A percentile compares a stretch with the other conserved stretches of the same genome.
Evolutionary conservation across 2,113 vertebrate species (phyloP).

Genomic region (Gadus chalcogrammus): DNA sequence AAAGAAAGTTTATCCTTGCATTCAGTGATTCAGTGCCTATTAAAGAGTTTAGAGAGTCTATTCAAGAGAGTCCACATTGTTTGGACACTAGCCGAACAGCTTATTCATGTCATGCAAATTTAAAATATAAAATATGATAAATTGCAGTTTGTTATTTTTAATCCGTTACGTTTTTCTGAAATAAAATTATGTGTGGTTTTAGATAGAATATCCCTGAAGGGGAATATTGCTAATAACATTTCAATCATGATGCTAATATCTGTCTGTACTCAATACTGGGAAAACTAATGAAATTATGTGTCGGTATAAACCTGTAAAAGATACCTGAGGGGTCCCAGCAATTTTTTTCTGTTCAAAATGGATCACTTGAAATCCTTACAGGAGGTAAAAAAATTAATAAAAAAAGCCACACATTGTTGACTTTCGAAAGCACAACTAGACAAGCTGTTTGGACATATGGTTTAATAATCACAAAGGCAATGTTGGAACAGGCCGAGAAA

Average conservation of each 20-base stretch:
- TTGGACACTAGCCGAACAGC: too few relatives aligned
- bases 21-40: conserved; percentile 67
- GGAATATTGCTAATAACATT: neutral
- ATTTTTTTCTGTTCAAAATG: conserved; percentile 7
- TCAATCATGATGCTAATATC: conserved; percentile 13
- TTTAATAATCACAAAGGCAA: conserved; percentile 7
- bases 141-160: too few relatives aligned
- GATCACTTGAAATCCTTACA: conserved; percentile 14
- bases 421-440: conserved; percentile 48
- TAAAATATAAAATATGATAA: neutral
- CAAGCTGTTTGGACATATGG: conserved; percentile 14
- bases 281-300: conserved; percentile 16
- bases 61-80: too few relatives aligned
- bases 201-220: neutral
- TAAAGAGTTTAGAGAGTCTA: conserved; percentile 5
- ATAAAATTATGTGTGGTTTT: neutral
- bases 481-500: conserved; percentile 7
- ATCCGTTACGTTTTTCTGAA: too few relatives aligned
- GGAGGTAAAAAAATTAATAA: conserved; percentile 6
- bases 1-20: conserved; percentile 7
- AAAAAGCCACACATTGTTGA: conserved; percentile 25
- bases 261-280: conserved; percentile 19
- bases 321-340: neutral
- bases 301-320: conserved; percentile 18
- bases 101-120: conserved; percentile 21